Percentiles rank a stretch among this genome's conserved stretches.
These are phyloP conservation scores for Cyclargus thomasi DNA, from an alignment of 1,140 invertebrate species.

Conservation along the genomic window DNA sequence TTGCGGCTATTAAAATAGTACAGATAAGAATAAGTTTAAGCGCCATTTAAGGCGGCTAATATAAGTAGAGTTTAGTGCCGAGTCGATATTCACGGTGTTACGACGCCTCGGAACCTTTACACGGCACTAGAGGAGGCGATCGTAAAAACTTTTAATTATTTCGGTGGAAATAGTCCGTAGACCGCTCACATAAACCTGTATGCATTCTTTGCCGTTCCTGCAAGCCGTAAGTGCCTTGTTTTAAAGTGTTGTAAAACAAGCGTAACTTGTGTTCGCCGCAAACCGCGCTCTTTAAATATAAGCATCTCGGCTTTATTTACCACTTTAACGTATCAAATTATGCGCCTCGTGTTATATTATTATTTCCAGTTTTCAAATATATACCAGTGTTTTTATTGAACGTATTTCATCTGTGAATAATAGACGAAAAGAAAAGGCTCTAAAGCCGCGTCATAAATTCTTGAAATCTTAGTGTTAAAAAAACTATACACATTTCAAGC, in stretches of 20 bases:
- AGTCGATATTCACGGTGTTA: conserved; percentile 26
- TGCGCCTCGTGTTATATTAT: too few relatives aligned
- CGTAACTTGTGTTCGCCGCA: conserved; percentile 40
- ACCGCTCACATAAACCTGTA: conserved; percentile 61
- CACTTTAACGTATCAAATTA: conserved; percentile 17
- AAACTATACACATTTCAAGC: conserved; percentile 32
- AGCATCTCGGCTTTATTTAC: conserved; percentile 29
- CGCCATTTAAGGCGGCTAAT: conserved; percentile 25
- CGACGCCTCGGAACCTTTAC: conserved; percentile 41
- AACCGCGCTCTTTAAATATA: conserved; percentile 47
- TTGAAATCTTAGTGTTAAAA: conserved; percentile 27
- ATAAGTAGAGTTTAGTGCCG: conserved; percentile 37
- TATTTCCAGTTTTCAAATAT: not conserved
- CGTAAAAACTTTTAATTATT: conserved; percentile 73
- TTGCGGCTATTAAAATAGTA: not conserved
- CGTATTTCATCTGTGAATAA: not conserved
- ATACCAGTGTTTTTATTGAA: not conserved
- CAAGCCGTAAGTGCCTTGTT: conserved; percentile 63
- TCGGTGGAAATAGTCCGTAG: conserved; percentile 52
- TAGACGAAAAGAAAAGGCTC: not conserved
- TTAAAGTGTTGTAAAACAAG: conserved; percentile 70
- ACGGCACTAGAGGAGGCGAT: conserved; percentile 39
- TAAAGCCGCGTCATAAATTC: conserved; percentile 29
- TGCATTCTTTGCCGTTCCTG: conserved; percentile 55
- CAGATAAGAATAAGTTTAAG: conserved; percentile 19